Evolutionary conservation across 2,888 invertebrate genomes (phyloP), one percentile per base, ranked within the genome.

Genomic region (Pediacus dermestoides): DNA sequence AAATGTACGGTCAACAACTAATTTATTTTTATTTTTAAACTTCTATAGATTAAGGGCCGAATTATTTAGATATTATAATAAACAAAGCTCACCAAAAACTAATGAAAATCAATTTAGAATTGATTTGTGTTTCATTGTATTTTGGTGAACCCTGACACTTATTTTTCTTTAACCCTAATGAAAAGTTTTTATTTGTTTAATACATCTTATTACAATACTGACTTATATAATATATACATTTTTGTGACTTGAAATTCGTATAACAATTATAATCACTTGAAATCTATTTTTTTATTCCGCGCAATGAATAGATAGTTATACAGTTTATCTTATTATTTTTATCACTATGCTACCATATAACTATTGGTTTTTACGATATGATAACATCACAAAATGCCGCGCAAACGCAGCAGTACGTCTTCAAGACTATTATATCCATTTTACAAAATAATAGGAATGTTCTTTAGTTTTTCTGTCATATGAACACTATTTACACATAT

Each of bases 401-500:
- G 71, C 45, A 42, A 4, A 57, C n/a, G 58, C 61, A 57, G 47
- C 42, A 35, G 18, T 48, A 34, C 39, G 56, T 53, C 55, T 59
- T 58, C 59, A 57, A 60, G 57, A 60, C 59, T 61, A 57, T 52
- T 27, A 44, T 23, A 26, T 14, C 14, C 14, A 38, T 30, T 46
- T 44, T 53, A 53, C 46, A 51, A 47, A 53, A 52, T 36, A 44
- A 54, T 52, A 56, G 58, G 56, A 58, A 57, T 58, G 58, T 54
- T 51, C 43, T 31, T 13, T n/a, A n/a, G n/a, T n/a, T n/a, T n/a
- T 28, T 28, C 8, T 28, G 9, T 23, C 8, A 18, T 13, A 11
- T 36, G 25, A 30, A 42, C 25, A 50, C 44, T 56, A 57, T 73
- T 81, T 85, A 90, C 79, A 88, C 88, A 76, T 92, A 93, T 76